Evolutionary conservation across 1,140 invertebrate species (phyloP).

Genomic region (Paralvinella palmiformis): DNA sequence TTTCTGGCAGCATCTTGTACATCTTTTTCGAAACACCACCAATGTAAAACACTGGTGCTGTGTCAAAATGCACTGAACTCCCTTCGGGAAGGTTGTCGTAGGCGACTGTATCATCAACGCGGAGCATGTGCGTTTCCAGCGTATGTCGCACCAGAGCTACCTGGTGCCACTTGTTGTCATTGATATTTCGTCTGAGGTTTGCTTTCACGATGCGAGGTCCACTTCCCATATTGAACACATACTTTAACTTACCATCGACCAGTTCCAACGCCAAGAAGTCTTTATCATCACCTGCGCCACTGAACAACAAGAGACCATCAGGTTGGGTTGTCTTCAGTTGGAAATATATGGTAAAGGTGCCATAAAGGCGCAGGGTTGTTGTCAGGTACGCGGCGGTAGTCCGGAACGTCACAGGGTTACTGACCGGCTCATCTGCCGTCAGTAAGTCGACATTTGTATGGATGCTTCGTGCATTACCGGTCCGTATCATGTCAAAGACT

Average conservation of each 20-base stretch:
- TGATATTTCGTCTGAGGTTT: conserved; percentile 57
- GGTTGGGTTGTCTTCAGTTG: conserved; percentile 58
- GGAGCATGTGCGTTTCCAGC: conserved; percentile 77
- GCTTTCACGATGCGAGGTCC: conserved; percentile 33
- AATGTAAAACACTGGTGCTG: conserved; percentile 59
- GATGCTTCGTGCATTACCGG: conserved; percentile 56
- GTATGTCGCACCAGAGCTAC: conserved; percentile 80
- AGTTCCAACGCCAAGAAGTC: conserved; percentile 47
- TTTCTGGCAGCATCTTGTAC: conserved; percentile 62
- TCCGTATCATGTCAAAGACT: conserved; percentile 69
- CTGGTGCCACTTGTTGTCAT: conserved; percentile 91
- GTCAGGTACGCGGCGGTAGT: conserved; percentile 84
- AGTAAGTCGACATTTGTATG: conserved; percentile 79
- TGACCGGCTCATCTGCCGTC: neutral
- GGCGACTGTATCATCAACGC: conserved; percentile 83
- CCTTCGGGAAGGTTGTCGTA: conserved; percentile 59
- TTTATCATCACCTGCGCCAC: conserved; percentile 29
- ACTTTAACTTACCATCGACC: conserved; percentile 37
- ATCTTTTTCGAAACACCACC: conserved; percentile 39
- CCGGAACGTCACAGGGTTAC: conserved; percentile 87
- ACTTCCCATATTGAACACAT: conserved; percentile 43
- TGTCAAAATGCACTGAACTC: conserved; percentile 75
- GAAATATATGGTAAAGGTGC: conserved; percentile 81
- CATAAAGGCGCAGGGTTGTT: conserved; percentile 81
- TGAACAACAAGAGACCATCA: conserved; percentile 41